Evolutionary conservation across 2,113 vertebrate genomes (phyloP), one percentile per base, ranked within the genome.

Genomic region (Oncorhynchus nerka): DNA sequence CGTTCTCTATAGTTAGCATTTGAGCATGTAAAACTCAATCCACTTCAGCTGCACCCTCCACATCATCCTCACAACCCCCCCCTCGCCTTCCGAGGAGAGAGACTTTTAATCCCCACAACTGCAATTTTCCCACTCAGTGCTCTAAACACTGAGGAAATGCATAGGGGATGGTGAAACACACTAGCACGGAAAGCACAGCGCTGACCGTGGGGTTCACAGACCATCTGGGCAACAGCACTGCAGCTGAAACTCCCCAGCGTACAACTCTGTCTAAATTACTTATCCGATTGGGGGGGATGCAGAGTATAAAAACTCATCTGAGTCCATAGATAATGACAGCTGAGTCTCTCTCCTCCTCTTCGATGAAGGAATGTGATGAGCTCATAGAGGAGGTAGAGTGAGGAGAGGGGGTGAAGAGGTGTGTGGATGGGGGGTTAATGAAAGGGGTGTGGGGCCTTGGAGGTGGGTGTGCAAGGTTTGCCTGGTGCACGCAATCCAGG

Each of bases 401-500:
- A 70, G 71, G 30, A 51, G 65, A 76, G 77, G 64, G 4, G 55
- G 73, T 68, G 78, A 13, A 70, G 9, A 79, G 67, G 9, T 45
- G 39, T 45, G 39, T 11, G 39, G 39, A 45, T 76, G 8, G 77
- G 61, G 73, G 55, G 24, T 19, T 19, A 68, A 11, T 45, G 59
- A 22, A 69, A 12, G 69, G 1, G 5, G 66, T 5, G n/a, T 68
- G 57, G 57, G 64, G 55, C 26, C 71, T 15, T 8, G 13, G 24
- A 61, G 15, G 68, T 34, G 55, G 30, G 22, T 66, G 32, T 71
- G 39, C 39, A 62, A 22, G 59, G 59, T n/a, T 62, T 62, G 59
- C 59, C 59, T 99, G 98, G 87, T 99, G 96, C 49, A 99, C 96
- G 39, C 97, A 99, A 91, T 99, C 98, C 81, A 99, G 92, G 88